A percentile compares a stretch with the other conserved stretches of the same genome.
phyloP scores from a whole-genome alignment of 1,140 invertebrate genomes.

The Zaprionus vittiger region DNA sequence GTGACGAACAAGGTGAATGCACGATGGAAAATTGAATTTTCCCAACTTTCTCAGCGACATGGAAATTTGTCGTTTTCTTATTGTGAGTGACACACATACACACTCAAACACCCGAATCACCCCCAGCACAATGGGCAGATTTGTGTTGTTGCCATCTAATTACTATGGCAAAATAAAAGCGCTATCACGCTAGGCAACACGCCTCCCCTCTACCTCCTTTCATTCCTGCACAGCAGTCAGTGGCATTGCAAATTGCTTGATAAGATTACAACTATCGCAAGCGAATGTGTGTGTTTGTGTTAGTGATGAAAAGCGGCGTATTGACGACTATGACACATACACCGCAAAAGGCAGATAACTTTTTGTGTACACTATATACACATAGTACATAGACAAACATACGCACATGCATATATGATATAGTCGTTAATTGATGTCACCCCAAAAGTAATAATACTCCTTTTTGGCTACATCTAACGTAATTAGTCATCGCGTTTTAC shows the following conservation, averaged over 20 bases:
- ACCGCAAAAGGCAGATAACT: constrained; percentile 5
- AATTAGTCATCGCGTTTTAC: constrained; percentile 70
- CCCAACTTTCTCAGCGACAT: constrained; percentile 62
- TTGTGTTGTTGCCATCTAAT: constrained; percentile 68
- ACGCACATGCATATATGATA: constrained; percentile 6
- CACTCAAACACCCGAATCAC: constrained; percentile 14
- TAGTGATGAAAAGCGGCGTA: constrained; percentile 34
- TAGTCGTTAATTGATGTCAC: constrained; percentile 21
- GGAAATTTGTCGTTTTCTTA: constrained; percentile 50
- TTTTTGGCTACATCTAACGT: constrained; percentile 27
- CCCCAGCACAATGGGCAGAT: constrained; percentile 34
- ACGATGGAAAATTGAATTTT: constrained; percentile 76
- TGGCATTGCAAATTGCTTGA: constrained; percentile 53
- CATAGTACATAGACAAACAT: neutral
- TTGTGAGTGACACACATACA: constrained; percentile 31
- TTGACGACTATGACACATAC: constrained; percentile 50
- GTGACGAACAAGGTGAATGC: neutral
- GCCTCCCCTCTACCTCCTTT: neutral
- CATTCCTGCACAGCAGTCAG: neutral
- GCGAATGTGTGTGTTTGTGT: neutral
- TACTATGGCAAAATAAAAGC: constrained; percentile 59
- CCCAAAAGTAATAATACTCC: constrained; percentile 21
- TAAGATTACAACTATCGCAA: constrained; percentile 62
- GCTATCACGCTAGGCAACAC: constrained; percentile 41
- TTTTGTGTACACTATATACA: constrained; percentile 6